phyloP scores from a whole-genome alignment of 2,797 vertebrate species.

The Fringilla coelebs region DNA sequence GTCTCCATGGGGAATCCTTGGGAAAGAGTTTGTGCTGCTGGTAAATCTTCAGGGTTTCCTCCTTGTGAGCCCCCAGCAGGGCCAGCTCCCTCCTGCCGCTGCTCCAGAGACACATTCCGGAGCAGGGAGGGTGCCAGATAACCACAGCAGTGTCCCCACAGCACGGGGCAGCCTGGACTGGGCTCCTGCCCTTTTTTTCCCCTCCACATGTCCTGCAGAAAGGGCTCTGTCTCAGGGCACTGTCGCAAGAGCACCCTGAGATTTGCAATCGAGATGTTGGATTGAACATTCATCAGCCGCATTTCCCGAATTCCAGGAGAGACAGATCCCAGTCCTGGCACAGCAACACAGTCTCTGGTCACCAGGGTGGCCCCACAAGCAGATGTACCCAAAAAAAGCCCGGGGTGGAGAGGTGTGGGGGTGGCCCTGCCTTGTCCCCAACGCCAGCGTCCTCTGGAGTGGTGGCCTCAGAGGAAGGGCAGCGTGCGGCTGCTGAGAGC shows the following conservation, averaged over 20 bases:
- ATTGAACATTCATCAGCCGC: slow-evolving; percentile 40
- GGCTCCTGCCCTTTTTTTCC: not conserved
- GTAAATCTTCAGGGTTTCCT: not conserved
- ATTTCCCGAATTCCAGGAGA: slow-evolving; percentile 53
- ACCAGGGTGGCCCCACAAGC: not conserved
- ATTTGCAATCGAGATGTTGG: slow-evolving; percentile 33
- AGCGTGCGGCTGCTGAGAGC: not conserved
- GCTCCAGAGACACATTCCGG: not conserved
- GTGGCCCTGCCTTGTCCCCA: slow-evolving; percentile 4
- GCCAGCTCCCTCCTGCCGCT: not conserved
- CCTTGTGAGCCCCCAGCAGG: accelerated
- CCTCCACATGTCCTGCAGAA: not conserved
- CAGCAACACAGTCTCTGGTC: slow-evolving; percentile 40
- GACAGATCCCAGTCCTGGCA: slow-evolving; percentile 49
- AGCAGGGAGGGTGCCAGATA: not conserved
- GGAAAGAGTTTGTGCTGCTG: not conserved
- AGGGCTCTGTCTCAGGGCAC: not conserved
- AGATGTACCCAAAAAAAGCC: not conserved
- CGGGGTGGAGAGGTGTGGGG: not conserved
- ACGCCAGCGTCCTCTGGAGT: not conserved
- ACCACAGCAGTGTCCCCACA: not conserved
- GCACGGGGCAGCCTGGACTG: not conserved
- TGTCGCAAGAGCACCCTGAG: not conserved
- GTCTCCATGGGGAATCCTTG: not conserved
- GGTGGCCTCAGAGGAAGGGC: slow-evolving; percentile 50